Evolutionary conservation across 2,797 vertebrate species (phyloP).

Genomic region (Garrulus glandarius): DNA sequence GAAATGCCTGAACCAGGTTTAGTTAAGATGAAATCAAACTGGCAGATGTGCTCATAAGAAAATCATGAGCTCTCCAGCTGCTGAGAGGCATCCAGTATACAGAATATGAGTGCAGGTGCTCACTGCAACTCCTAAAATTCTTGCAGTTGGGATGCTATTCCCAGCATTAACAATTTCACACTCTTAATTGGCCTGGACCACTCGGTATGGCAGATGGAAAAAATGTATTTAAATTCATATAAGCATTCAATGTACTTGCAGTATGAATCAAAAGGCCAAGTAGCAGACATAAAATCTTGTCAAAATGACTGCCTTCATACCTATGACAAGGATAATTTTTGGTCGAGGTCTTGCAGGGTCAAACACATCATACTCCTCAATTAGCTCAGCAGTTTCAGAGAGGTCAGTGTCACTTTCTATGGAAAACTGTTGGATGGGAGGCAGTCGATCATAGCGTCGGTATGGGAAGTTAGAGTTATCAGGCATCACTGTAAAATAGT

Average conservation of each 20-base stretch:
- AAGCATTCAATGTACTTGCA: not conserved
- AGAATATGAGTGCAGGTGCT: not conserved
- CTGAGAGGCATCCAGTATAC: not conserved
- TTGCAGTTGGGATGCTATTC: not conserved
- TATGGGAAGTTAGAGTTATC: conserved; percentile 94
- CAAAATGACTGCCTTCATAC: conserved; percentile 70
- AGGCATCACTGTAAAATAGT: conserved; percentile 86
- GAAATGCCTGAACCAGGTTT: not conserved
- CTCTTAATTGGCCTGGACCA: not conserved
- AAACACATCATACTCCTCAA: conserved; percentile 96
- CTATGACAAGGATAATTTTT: conserved; percentile 96
- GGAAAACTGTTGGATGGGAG: conserved; percentile 97
- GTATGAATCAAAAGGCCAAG: not conserved
- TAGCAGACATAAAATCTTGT: not conserved
- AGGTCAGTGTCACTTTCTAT: conserved; percentile 98
- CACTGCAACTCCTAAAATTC: not conserved
- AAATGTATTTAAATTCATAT: not conserved
- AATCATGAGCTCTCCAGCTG: not conserved
- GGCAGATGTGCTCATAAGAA: not conserved
- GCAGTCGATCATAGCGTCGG: conserved; percentile 93
- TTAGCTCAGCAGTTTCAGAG: conserved; percentile 95
- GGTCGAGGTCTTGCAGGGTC: conserved; percentile 90
- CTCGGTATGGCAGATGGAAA: not conserved
- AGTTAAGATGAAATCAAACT: not conserved
- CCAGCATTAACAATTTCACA: not conserved